Percentiles rank a stretch among this genome's conserved stretches.
Conservation (phyloP, 2,888 invertebrate genomes). For the Hyles lineata region DNA sequence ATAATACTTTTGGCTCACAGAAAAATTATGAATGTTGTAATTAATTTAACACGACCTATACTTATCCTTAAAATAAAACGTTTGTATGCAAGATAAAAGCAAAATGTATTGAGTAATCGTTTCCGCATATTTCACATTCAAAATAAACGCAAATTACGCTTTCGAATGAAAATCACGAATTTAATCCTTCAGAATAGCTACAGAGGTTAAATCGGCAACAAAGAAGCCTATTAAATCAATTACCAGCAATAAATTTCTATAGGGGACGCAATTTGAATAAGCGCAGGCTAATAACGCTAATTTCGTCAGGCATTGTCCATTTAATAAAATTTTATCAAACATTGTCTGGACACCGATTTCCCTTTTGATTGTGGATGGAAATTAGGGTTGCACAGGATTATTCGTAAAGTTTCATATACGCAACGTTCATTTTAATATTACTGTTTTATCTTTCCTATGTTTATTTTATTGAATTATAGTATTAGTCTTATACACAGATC, state of each 20-base stretch:
- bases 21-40: too few relatives aligned
- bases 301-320: slow-evolving; percentile 65
- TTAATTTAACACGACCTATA: too few relatives aligned
- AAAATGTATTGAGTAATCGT: neutral
- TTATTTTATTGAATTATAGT: too few relatives aligned
- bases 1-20: too few relatives aligned
- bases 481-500: too few relatives aligned
- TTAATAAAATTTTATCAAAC: slow-evolving; percentile 74
- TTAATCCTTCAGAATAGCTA: slow-evolving; percentile 25
- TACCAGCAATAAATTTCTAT: slow-evolving; percentile 66
- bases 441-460: neutral
- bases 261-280: slow-evolving; percentile 63
- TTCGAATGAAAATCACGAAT: slow-evolving; percentile 16
- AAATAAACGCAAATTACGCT: neutral
- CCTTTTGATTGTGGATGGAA: slow-evolving; percentile 45
- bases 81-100: neutral
- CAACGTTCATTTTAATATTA: neutral
- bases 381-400: neutral
- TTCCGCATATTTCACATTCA: neutral
- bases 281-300: slow-evolving; percentile 71
- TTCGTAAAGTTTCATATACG: neutral
- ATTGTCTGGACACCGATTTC: slow-evolving; percentile 55
- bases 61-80: too few relatives aligned
- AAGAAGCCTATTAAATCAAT: slow-evolving; percentile 78
- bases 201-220: slow-evolving; percentile 46